These are phyloP conservation scores for Erythrolamprus reginae DNA, from an alignment of 2,113 vertebrate genomes.

Conservation along the genomic window DNA sequence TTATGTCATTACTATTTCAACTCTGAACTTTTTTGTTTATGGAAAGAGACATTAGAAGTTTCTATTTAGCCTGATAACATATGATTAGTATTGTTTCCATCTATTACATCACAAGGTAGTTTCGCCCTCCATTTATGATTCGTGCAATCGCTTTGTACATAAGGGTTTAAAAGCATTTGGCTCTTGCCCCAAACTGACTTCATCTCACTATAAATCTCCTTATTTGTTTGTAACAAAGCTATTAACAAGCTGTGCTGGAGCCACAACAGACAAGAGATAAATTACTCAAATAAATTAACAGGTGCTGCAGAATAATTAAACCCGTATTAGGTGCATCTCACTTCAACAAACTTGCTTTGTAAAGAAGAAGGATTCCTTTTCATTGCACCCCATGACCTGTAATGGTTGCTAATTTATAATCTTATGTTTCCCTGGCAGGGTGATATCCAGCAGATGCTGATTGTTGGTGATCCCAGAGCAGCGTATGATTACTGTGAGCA, in stretches of 20 bases:
- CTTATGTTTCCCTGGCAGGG: constrained; percentile 73
- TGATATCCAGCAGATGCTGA: constrained; percentile 94
- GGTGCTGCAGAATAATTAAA: constrained; percentile 12
- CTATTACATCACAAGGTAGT: not conserved
- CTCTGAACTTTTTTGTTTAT: not conserved
- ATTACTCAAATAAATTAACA: constrained; percentile 20
- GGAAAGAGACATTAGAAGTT: not conserved
- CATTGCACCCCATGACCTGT: constrained; percentile 17
- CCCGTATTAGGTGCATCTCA: not conserved
- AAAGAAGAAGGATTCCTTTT: constrained; percentile 6
- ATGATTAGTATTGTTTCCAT: not conserved
- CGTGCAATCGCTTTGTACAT: not conserved
- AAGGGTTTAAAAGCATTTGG: not conserved
- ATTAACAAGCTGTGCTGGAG: constrained; percentile 6
- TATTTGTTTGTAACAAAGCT: constrained; percentile 10
- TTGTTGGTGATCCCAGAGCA: constrained; percentile 86
- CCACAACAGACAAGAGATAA: constrained; percentile 6
- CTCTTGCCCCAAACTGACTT: constrained; percentile 1
- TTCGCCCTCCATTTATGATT: not conserved
- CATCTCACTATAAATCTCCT: not conserved
- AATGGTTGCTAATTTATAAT: constrained; percentile 27
- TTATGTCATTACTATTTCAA: not conserved
- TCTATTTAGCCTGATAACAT: not conserved
- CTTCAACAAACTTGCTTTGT: constrained; percentile 25
- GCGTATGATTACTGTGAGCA: constrained; percentile 97